Base-by-base conservation (phyloP, 1,140 invertebrate genomes). In the Lerema accius region DNA sequence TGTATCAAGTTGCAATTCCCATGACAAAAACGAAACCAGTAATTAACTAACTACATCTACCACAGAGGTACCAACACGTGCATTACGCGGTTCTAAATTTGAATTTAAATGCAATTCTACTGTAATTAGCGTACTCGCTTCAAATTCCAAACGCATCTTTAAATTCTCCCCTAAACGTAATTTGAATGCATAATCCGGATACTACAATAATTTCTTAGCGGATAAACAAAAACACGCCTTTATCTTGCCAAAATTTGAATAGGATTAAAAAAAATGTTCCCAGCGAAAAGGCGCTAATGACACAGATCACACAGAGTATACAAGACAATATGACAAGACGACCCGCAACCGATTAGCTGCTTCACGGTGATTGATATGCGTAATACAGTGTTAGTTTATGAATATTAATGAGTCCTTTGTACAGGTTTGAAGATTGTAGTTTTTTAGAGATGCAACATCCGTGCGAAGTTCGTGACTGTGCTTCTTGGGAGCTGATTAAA, bases 281-380 rank as follows among this genome's bases (percentile, higher is more conserved):
- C 61, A 67, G 14, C 43, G 48, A 73, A 80, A 80, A 75, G 73
- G 71, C 78, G 78, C 76, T 82, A 85, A 85, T 85, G 82, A 82
- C 69, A 80, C 73, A 71, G 69, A 85, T 85, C 80, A 82, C 69
- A 80, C 73, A 71, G 69, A 61, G 60, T 55, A 15, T 50, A 51
- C 58, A 46, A 67, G 74, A 76, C 59, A 81, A 78, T 65, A 75
- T 62, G 68, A 63, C 65, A 71, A 71, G 78, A 69, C 76, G 62
- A 49, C 69, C 53, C 63, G 79, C 75, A 82, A 79, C 43, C 51
- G 67, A 82, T 82, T 79, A 78, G 68, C 64, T 69, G 43, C 69
- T 80, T 76, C 78, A 71, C 73, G 45, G 68, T 77, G 76, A 81
- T 82, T 83, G 80, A 83, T 82, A 82, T 83, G 80, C 80, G 73